phyloP scores from a whole-genome alignment of 2,113 vertebrate genomes.

The Lipotes vexillifer region DNA sequence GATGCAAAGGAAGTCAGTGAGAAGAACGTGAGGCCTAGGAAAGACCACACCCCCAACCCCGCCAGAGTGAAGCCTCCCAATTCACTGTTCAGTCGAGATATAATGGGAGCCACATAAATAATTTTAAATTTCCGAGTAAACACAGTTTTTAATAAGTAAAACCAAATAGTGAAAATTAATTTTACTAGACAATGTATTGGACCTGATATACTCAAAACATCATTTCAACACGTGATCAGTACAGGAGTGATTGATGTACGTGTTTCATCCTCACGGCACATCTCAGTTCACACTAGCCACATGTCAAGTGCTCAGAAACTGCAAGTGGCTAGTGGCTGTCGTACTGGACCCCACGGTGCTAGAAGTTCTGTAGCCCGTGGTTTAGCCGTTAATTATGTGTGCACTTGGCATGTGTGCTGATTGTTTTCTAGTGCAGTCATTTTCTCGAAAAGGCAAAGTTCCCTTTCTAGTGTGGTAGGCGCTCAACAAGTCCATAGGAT shows the following conservation, averaged over 20 bases:
- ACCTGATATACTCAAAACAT: neutral
- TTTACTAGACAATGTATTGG: neutral
- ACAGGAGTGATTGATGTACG: neutral
- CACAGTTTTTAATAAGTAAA: neutral
- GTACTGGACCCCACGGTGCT: neutral
- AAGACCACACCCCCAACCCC: too few relatives aligned
- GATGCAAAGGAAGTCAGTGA: neutral
- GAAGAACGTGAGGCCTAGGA: neutral
- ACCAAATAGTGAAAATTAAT: neutral
- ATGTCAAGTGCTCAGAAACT: neutral
- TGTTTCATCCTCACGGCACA: neutral
- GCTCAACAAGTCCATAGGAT: neutral
- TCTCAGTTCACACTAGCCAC: neutral
- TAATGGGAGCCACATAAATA: neutral
- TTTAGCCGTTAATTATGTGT: neutral
- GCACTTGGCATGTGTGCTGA: neutral
- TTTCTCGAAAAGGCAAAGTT: neutral
- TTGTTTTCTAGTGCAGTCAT: neutral
- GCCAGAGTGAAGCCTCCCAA: neutral
- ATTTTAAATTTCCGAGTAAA: neutral
- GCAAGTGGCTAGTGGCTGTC: neutral
- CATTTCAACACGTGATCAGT: neutral
- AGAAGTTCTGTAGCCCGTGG: neutral
- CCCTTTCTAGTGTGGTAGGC: neutral
- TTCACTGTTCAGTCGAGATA: neutral